phyloP scores from a whole-genome alignment of 1,140 invertebrate genomes.

The Scaptomyza hsui region DNA sequence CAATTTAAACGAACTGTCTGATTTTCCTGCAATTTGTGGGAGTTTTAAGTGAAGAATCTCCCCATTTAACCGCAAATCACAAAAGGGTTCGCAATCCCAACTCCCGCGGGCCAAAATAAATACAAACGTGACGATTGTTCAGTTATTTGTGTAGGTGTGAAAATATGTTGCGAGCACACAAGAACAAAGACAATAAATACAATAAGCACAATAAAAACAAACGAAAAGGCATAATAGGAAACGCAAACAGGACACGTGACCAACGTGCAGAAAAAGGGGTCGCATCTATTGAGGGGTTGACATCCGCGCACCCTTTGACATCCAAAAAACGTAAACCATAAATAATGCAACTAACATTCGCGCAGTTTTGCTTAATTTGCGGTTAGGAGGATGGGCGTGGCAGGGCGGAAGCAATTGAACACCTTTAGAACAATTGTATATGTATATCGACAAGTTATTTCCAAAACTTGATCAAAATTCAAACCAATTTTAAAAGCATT shows the following conservation, averaged over 20 bases:
- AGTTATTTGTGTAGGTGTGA: constrained; percentile 80
- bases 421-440: background rate
- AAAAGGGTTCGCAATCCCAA: constrained; percentile 37
- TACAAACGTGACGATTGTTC: constrained; percentile 64
- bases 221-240: constrained; percentile 65
- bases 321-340: constrained; percentile 46
- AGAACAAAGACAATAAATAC: constrained; percentile 40
- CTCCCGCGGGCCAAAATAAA: constrained; percentile 60
- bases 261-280: constrained; percentile 30
- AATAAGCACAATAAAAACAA: constrained; percentile 66
- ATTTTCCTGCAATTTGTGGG: constrained; percentile 4
- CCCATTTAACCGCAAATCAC: constrained; percentile 58
- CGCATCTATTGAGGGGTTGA: background rate
- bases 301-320: constrained; percentile 39
- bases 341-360: constrained; percentile 54
- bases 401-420: background rate
- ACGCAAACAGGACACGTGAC: constrained; percentile 59
- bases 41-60: background rate
- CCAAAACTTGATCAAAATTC: too few relatives aligned
- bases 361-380: constrained; percentile 24
- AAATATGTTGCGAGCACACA: constrained; percentile 79
- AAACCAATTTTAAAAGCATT: too few relatives aligned
- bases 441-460: background rate
- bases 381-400: background rate
- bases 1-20: background rate